Conservation (phyloP, 2,113 vertebrate genomes). For the Himantopus leucocephalus region DNA sequence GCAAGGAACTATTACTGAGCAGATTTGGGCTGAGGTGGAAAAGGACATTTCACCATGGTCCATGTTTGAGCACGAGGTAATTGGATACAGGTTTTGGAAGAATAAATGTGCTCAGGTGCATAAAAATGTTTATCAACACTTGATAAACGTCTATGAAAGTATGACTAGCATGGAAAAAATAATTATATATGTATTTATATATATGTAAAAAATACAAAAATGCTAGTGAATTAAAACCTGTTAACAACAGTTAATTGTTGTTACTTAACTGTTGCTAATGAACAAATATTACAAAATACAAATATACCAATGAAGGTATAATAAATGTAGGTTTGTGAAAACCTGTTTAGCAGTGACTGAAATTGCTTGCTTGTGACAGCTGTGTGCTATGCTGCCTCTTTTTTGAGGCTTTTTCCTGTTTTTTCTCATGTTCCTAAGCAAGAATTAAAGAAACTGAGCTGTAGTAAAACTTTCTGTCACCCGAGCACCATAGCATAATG, state of each 20-base stretch:
- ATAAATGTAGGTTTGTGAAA: neutral
- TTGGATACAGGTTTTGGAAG: neutral
- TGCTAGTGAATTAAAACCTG: neutral
- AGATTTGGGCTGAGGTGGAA: neutral
- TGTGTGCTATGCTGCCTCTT: neutral
- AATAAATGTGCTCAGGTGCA: neutral
- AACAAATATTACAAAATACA: neutral
- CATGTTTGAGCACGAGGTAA: neutral
- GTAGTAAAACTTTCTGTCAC: neutral
- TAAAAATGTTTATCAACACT: neutral
- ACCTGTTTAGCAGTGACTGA: neutral
- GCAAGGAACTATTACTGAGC: neutral
- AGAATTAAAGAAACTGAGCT: neutral
- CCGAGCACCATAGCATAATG: neutral
- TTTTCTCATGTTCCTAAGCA: neutral
- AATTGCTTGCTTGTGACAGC: neutral
- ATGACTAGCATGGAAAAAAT: neutral
- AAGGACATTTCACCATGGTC: neutral
- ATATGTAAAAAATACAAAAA: neutral
- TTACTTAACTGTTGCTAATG: neutral
- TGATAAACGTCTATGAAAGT: neutral
- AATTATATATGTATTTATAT: neutral
- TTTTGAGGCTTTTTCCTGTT: neutral
- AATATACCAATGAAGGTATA: neutral
- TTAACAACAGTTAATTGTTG: too few relatives aligned